Percentiles rank a stretch among this genome's conserved stretches.
These are phyloP conservation scores for Spilogale gracilis DNA, from an alignment of 2,113 vertebrate species.

Conservation along the genomic window DNA sequence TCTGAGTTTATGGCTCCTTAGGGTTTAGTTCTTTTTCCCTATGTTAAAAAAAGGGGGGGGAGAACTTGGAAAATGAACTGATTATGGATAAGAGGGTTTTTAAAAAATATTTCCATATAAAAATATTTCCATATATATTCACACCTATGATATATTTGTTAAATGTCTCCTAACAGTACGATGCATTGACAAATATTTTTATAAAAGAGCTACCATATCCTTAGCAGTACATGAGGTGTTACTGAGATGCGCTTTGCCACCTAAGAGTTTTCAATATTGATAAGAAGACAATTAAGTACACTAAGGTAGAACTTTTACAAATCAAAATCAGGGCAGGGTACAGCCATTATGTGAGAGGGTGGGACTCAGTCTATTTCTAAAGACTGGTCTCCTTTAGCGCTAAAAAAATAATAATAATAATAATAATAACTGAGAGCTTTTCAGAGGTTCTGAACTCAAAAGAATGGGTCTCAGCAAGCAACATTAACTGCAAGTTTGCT, in stretches of 20 bases:
- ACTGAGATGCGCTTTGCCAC: background rate
- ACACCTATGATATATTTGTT: background rate
- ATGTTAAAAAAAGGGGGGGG: background rate
- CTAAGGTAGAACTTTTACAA: background rate
- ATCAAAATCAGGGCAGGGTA: background rate
- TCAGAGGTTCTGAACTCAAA: conserved; percentile 41
- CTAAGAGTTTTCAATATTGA: background rate
- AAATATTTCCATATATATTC: background rate
- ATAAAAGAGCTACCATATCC: background rate
- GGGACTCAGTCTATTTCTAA: background rate
- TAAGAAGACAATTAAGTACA: background rate
- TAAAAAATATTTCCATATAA: background rate
- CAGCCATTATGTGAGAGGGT: background rate
- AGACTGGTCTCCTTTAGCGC: background rate
- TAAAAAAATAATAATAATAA: background rate
- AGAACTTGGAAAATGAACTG: background rate
- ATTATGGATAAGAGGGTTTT: background rate
- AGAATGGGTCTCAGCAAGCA: conserved; percentile 45
- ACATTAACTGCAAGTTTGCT: conserved; percentile 30
- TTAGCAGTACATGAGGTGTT: background rate
- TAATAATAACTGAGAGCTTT: background rate
- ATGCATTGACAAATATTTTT: background rate
- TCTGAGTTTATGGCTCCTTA: background rate
- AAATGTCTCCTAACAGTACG: background rate
- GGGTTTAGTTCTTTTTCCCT: background rate